Base-by-base conservation (phyloP, 1,140 invertebrate genomes). In the Acromyrmex echinatior region DNA sequence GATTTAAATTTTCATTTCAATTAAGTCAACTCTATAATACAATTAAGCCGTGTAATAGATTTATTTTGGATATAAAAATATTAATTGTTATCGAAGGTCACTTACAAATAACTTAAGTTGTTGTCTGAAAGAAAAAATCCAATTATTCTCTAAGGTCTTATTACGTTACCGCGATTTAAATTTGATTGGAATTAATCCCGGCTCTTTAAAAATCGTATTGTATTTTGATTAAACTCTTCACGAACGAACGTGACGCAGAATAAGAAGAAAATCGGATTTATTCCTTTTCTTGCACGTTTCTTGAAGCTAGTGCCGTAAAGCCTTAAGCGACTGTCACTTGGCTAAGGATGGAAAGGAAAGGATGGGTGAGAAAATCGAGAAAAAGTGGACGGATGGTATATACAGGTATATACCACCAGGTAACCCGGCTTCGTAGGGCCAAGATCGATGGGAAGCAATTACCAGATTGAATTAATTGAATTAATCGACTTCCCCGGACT, bases 381-480 rank as follows among this genome's bases (percentile, higher is more conserved):
- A 84, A 84, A 84, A 84, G 56, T 70, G 14, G 80, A 63, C 56
- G 18, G 80, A 45, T 56, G 56, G 39, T 51, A 81, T 81, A 71
- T 81, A 81, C n/a, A 70, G 49, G 28, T 62, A 62, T 76, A 84
- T 63, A 74, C 21, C n/a, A 14, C 28, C 80, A 74, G 80, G 80
- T 74, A 74, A 82, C 39, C 9, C 39, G 21, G 16, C 79, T 81
- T 71, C 70, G 80, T 74, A 62, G 51, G 62, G 56, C 73, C 60
- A 49, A 88, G 87, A 91, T 91, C 90, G 90, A 91, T 89, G 87
- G 63, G 89, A 87, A 82, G 65, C 90, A 91, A 91, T 91, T 91
- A 91, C 80, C 70, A 87, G 90, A 91, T 89, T 91, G 90, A 91
- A 91, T 91, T 91, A 91, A 91, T 91, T 80, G 90, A 91, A 91